phyloP scores from a whole-genome alignment of 2,113 vertebrate species.

The Prochilodus magdalenae region DNA sequence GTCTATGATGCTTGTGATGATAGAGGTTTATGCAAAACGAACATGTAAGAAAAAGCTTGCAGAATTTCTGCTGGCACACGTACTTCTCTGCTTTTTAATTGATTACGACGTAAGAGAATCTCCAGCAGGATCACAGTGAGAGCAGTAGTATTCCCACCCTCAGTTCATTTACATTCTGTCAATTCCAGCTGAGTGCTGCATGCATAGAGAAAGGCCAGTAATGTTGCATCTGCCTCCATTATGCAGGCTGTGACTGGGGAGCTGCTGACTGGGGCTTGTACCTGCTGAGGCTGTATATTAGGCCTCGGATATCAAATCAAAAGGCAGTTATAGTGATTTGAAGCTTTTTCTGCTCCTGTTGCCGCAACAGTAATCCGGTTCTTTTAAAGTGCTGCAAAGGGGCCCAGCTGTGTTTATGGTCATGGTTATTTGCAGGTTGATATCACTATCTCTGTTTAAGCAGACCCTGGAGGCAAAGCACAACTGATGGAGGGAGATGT shows the following conservation, averaged over 20 bases:
- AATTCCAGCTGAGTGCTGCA: not conserved
- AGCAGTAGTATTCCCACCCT: not conserved
- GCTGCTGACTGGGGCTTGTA: conserved; percentile 7
- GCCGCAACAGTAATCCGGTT: conserved; percentile 39
- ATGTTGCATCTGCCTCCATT: not conserved
- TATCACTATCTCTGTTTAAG: conserved; percentile 30
- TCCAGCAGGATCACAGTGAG: not conserved
- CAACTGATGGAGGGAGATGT: conserved; percentile 12
- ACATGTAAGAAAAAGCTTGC: not conserved
- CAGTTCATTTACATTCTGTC: not conserved
- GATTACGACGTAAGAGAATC: not conserved
- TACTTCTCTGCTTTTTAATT: not conserved
- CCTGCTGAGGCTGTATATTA: conserved; percentile 31
- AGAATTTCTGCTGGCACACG: not conserved
- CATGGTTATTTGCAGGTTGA: conserved; percentile 41
- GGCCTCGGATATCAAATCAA: conserved; percentile 44
- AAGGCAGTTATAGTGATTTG: conserved; percentile 32
- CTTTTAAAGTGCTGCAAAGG: conserved; percentile 33
- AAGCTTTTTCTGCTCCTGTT: conserved; percentile 22
- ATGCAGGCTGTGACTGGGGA: not conserved
- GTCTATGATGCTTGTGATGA: no score
- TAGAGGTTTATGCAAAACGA: not conserved
- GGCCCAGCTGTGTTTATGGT: conserved; percentile 42
- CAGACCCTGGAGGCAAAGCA: conserved; percentile 6
- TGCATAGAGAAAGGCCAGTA: not conserved